A percentile compares a stretch with the other conserved stretches of the same genome.
phyloP scores from a whole-genome alignment of 2,888 invertebrate genomes.

The Leptinotarsa rubiginosa region DNA sequence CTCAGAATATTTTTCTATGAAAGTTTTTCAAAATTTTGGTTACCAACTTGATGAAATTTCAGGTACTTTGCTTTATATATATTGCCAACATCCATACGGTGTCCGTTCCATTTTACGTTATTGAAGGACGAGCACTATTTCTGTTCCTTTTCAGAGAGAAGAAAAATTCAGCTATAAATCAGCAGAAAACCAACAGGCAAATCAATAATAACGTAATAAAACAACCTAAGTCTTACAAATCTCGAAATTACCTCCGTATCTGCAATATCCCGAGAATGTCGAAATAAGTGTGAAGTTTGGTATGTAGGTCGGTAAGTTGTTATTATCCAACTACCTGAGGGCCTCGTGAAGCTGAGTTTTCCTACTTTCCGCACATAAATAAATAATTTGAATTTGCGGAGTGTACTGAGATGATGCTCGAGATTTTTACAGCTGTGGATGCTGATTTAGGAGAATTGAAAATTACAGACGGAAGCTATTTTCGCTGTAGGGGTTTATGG shows the following conservation, averaged over 20 bases:
- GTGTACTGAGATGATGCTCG: slow-evolving; percentile 25
- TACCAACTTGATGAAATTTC: too few relatives aligned
- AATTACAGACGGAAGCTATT: neutral
- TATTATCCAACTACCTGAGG: slow-evolving; percentile 23
- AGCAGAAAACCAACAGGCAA: too few relatives aligned
- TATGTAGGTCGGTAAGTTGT: slow-evolving; percentile 21
- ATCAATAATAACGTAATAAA: neutral
- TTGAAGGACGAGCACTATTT: too few relatives aligned
- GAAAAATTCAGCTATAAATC: too few relatives aligned
- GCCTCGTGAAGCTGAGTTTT: slow-evolving; percentile 20
- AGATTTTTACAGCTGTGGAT: slow-evolving; percentile 32
- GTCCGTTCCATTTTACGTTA: too few relatives aligned
- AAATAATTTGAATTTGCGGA: slow-evolving; percentile 35
- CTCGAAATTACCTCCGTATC: neutral
- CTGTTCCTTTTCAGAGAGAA: too few relatives aligned
- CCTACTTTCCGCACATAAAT: slow-evolving; percentile 29
- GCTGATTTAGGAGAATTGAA: slow-evolving; percentile 27
- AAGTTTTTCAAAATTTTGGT: too few relatives aligned
- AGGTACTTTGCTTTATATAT: too few relatives aligned
- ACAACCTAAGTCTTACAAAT: slow-evolving; percentile 1
- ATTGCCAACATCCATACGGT: too few relatives aligned
- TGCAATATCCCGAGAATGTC: slow-evolving; percentile 16
- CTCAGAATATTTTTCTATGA: too few relatives aligned
- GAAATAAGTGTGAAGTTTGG: slow-evolving; percentile 17
- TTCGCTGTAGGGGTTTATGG: neutral